phyloP scores from a whole-genome alignment of 2,888 invertebrate genomes.

The Iphiclides podalirius region DNA sequence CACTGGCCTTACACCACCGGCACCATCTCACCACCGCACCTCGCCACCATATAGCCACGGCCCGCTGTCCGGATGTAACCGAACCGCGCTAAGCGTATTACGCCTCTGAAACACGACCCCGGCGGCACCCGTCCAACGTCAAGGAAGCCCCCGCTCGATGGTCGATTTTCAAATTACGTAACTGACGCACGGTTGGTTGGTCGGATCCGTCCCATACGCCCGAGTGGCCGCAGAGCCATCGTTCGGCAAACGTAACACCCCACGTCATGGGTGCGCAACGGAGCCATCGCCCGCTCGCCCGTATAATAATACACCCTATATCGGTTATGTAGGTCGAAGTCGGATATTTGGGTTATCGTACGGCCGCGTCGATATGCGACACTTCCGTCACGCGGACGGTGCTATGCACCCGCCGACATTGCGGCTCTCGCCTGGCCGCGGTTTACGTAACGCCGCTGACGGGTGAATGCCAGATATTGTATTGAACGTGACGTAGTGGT shows the following conservation, averaged over 20 bases:
- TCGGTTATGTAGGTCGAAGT: conserved; percentile 74
- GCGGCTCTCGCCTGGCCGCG: conserved; percentile 40
- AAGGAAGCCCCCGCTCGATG: conserved; percentile 30
- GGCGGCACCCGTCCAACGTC: conserved; percentile 27
- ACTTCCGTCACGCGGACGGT: conserved; percentile 64
- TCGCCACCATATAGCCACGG: conserved; percentile 21
- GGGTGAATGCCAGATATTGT: conserved; percentile 46
- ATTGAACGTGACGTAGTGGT: conserved; percentile 43
- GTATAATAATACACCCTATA: conserved; percentile 60
- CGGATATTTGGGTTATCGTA: conserved; percentile 77
- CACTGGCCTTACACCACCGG: conserved; percentile 67
- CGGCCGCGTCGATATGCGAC: conserved; percentile 72
- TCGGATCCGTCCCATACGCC: conserved; percentile 19
- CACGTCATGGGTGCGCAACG: conserved; percentile 36
- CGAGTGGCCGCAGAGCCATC: too few species aligned
- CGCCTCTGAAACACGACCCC: conserved; percentile 22
- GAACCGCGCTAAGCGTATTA: conserved; percentile 4
- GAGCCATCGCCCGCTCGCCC: conserved; percentile 53
- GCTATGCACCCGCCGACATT: conserved; percentile 62
- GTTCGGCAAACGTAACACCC: conserved; percentile 41
- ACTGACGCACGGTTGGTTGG: conserved; percentile 27
- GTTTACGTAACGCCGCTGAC: conserved; percentile 49
- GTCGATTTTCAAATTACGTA: conserved; percentile 25
- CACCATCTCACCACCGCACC: conserved; percentile 33
- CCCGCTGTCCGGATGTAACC: conserved; percentile 6